Evolutionary conservation across 2,113 vertebrate genomes (phyloP).

Genomic region (Saccopteryx bilineata): DNA sequence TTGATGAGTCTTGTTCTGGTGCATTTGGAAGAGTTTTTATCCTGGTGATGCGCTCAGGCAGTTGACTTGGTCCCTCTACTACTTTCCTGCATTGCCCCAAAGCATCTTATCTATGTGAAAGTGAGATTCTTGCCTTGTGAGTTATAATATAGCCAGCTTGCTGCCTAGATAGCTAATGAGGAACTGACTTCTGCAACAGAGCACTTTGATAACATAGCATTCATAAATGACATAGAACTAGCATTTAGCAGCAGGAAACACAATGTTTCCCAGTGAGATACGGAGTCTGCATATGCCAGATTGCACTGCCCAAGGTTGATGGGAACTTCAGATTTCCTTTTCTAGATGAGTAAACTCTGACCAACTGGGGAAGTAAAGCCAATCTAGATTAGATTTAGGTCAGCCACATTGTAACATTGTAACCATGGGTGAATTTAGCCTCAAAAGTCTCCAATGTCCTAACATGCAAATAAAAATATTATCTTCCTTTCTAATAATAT

Average conservation of each 20-base stretch:
- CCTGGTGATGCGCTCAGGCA: background rate
- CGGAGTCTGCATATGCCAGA: background rate
- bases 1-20: background rate
- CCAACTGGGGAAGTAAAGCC: background rate
- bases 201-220: background rate
- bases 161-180: background rate
- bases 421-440: rapidly evolving
- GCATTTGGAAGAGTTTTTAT: background rate
- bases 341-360: background rate
- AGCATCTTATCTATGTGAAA: background rate
- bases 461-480: background rate
- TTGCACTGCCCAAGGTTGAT: background rate
- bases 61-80: background rate
- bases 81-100: background rate
- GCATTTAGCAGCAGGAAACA: constrained; percentile 20
- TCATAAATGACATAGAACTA: background rate
- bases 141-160: background rate
- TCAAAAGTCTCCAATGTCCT: background rate
- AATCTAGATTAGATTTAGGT: background rate
- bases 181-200: background rate
- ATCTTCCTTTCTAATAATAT: background rate
- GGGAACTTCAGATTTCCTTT: background rate
- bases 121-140: background rate
- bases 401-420: background rate
- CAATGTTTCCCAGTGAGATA: background rate